phyloP scores from a whole-genome alignment of 1,140 invertebrate species.

The Trissolcus basalis region DNA sequence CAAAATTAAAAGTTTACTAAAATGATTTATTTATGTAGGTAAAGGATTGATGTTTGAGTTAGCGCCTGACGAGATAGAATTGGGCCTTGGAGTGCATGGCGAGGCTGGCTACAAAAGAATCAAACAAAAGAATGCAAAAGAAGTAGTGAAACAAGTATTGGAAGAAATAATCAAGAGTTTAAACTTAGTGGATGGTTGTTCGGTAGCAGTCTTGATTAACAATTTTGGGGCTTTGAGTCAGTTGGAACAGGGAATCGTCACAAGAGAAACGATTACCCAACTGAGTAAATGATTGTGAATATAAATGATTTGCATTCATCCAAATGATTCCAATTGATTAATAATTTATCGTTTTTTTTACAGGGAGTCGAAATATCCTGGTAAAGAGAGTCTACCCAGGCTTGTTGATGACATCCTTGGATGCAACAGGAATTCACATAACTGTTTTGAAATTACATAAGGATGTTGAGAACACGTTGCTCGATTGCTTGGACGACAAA shows the following conservation, averaged over 20 bases:
- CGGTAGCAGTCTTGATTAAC: slow-evolving; percentile 84
- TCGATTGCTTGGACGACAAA: slow-evolving; percentile 78
- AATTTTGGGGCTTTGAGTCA: slow-evolving; percentile 88
- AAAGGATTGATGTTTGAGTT: slow-evolving; percentile 82
- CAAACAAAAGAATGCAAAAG: slow-evolving; percentile 77
- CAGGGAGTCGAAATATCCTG: slow-evolving; percentile 77
- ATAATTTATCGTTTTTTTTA: slow-evolving; percentile 1
- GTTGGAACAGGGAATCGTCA: slow-evolving; percentile 86
- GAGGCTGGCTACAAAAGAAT: slow-evolving; percentile 87
- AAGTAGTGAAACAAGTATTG: slow-evolving; percentile 75
- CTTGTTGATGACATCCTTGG: slow-evolving; percentile 86
- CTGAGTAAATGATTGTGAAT: slow-evolving; percentile 72
- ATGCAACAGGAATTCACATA: slow-evolving; percentile 88
- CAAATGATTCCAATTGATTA: neutral
- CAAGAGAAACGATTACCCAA: slow-evolving; percentile 81
- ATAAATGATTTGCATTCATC: neutral
- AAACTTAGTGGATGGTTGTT: slow-evolving; percentile 75
- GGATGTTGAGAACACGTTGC: slow-evolving; percentile 71
- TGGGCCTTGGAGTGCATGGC: slow-evolving; percentile 90
- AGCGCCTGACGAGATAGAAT: slow-evolving; percentile 83
- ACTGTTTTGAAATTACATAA: slow-evolving; percentile 80
- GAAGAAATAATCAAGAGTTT: slow-evolving; percentile 76
- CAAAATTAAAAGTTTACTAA: too few species aligned
- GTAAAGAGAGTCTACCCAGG: slow-evolving; percentile 83
- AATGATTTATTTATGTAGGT: slow-evolving; percentile 64